Base-by-base conservation (phyloP, 2,888 invertebrate species). In the Diadegma fenestrale region DNA sequence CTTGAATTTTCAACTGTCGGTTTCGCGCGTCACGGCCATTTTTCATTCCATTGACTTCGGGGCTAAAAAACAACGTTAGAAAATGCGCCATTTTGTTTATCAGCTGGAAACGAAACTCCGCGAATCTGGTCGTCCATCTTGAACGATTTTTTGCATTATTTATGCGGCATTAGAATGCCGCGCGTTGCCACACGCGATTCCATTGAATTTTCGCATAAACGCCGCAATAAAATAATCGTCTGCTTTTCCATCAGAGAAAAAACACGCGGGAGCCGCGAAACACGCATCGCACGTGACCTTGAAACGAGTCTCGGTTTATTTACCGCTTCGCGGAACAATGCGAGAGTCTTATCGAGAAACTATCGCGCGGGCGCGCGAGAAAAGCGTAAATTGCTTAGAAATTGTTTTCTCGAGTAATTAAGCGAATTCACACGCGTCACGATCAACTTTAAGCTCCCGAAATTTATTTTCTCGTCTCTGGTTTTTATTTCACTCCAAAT, bases 261-360 rank as follows among this genome's bases (percentile, higher is more conserved):
- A 58, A 12, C 12, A 58, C 22, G 7, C 58, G 26, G 26, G 58
- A 58, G 26, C 26, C 58, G 58, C 58, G 58, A 26, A 26, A 26
- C 1, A 58, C 12, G 14, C 54, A 26, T 58, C 26, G 26, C 26
- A 45, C 37, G 19, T 37, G 69, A 61, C 81, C 81, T 81, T 69
- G 76, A 63, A 61, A 69, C 69, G 51, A 75, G 68, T 45, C 76
- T 12, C 26, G 14, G 75, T 10, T 61, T 76, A 26, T 51, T 81
- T 78, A 77, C 71, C 77, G 71, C 66, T 63, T 77, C 78, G 75
- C 63, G 73, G 22, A 72, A 69, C 80, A 76, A 54, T 48, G 48
- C 12, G 41, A 72, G 63, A 48, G 51, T 48, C 66, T 78, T 78
- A 73, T 12, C 71, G 75, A 41, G 26, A 26, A 37, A 45, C 68